Evolutionary conservation across 2,113 vertebrate genomes (phyloP).

Genomic region (Alces alces): DNA sequence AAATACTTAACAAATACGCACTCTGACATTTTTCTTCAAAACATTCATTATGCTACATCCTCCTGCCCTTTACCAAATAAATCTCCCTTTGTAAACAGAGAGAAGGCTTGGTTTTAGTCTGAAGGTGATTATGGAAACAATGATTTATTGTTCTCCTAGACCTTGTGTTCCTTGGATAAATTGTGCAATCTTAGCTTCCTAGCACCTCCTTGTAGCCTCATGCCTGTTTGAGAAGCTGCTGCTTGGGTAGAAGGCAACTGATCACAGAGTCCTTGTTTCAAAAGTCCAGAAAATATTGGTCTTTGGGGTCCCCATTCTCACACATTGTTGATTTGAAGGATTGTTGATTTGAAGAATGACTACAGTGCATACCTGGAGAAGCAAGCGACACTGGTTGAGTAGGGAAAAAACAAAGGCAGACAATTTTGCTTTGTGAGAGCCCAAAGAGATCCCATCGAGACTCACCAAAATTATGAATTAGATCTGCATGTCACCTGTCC

Average conservation of each 20-base stretch:
- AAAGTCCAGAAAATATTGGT: neutral
- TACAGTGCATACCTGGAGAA: neutral
- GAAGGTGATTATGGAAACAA: slow-evolving; percentile 23
- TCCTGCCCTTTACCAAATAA: slow-evolving; percentile 36
- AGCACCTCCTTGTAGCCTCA: neutral
- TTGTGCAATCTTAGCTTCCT: neutral
- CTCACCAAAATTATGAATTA: neutral
- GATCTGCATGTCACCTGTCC: neutral
- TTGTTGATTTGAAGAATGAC: neutral
- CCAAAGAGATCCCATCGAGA: neutral
- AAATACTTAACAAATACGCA: neutral
- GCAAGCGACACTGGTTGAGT: neutral
- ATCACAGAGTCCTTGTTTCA: neutral
- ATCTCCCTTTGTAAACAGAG: slow-evolving; percentile 34
- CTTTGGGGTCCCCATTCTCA: neutral
- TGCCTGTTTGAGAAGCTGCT: neutral
- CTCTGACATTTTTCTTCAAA: neutral
- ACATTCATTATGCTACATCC: neutral
- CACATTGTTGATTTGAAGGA: neutral
- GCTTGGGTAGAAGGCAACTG: neutral
- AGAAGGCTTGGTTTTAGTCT: neutral
- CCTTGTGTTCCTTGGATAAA: neutral
- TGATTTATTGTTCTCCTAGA: slow-evolving; percentile 36
- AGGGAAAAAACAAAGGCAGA: neutral
- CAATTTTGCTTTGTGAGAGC: neutral